Evolutionary conservation across 2,888 invertebrate genomes (phyloP).

Genomic region (Dorcus hopei): DNA sequence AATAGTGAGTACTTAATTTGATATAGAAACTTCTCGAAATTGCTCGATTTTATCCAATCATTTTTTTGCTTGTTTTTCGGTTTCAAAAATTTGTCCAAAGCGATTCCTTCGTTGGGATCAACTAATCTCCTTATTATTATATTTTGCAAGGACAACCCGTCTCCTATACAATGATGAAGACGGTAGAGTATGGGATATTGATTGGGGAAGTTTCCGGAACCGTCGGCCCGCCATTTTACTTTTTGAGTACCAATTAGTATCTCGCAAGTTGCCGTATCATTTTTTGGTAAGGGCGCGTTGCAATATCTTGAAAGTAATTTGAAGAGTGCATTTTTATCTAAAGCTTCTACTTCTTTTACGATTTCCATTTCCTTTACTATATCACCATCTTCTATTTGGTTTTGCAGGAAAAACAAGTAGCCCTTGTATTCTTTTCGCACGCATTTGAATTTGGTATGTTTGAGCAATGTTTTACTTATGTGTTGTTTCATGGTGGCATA

Average conservation of each 20-base stretch:
- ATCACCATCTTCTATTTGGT: conserved; percentile 1
- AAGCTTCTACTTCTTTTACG: background rate
- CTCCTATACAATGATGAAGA: conserved; percentile 9
- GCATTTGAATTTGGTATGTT: conserved; percentile 3
- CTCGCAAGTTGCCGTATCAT: conserved; percentile 6
- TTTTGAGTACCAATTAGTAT: conserved; percentile 4
- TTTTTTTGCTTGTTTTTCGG: background rate
- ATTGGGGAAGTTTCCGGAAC: background rate
- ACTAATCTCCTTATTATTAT: conserved; percentile 1
- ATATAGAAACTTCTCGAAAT: background rate
- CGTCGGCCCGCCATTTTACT: conserved; percentile 3
- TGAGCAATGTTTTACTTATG: conserved; percentile 1
- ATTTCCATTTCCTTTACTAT: background rate
- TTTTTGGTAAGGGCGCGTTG: conserved; percentile 1
- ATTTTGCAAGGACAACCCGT: conserved; percentile 5
- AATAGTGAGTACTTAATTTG: background rate
- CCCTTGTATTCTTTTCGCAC: background rate
- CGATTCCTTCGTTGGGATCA: background rate
- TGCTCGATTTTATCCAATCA: background rate
- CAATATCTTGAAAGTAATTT: conserved; percentile 2
- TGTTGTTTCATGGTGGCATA: conserved; percentile 2
- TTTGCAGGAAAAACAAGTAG: conserved; percentile 4
- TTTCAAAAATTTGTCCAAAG: background rate
- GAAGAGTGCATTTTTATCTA: conserved; percentile 3
- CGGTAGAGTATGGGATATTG: conserved; percentile 9